A percentile compares a stretch with the other conserved stretches of the same genome.
Conservation (phyloP, 2,797 vertebrate species). For the Zenarchopterus dispar region DNA sequence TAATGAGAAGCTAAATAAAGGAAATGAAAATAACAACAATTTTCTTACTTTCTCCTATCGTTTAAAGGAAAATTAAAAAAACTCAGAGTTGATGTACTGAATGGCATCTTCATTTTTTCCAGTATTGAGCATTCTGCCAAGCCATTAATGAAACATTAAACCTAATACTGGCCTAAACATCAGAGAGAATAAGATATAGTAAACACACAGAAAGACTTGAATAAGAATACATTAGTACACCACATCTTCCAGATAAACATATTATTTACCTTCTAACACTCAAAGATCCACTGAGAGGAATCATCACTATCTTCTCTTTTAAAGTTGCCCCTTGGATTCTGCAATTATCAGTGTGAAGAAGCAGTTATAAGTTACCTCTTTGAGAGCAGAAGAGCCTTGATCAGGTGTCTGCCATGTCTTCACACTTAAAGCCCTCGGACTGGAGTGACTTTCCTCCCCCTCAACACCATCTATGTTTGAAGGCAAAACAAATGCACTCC, state of each 20-base stretch:
- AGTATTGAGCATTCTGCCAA: neutral
- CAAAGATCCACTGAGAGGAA: conserved; percentile 1
- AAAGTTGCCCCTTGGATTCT: neutral
- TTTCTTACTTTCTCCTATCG: neutral
- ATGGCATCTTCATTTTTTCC: no score
- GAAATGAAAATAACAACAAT: no score
- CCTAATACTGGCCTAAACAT: neutral
- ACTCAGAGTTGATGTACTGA: neutral
- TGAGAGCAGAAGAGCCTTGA: conserved; percentile 28
- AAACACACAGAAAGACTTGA: no score
- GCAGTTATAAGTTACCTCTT: conserved; percentile 61
- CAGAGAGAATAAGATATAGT: neutral
- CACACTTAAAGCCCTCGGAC: conserved; percentile 20
- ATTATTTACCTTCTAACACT: neutral
- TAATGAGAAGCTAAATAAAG: no score
- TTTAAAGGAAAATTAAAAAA: neutral
- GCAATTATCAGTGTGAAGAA: conserved; percentile 3
- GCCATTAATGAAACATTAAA: neutral
- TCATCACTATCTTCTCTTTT: neutral
- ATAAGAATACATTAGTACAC: no score
- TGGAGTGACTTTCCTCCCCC: conserved; percentile 44
- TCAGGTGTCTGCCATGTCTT: conserved; percentile 51
- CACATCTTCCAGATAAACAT: no score
- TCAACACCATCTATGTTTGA: conserved; percentile 62
- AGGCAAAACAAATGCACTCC: conserved; percentile 65